These are phyloP conservation scores for Rhyzopertha dominica DNA, from an alignment of 1,140 invertebrate genomes.

Conservation along the genomic window DNA sequence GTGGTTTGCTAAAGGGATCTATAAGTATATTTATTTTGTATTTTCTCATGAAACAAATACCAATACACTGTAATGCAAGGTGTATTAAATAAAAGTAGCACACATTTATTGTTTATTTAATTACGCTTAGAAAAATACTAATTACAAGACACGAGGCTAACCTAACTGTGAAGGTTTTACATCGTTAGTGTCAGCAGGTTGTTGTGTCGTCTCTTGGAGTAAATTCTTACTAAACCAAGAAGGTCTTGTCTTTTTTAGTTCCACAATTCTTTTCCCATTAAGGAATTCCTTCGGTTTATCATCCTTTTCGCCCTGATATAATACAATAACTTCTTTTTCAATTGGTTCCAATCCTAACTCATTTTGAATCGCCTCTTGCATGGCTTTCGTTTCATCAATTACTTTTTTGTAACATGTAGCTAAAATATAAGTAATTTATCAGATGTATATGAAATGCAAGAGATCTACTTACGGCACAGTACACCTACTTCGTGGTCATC, in stretches of 20 bases:
- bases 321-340: constrained; percentile 75
- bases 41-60: too few relatives aligned
- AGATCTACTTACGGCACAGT: constrained; percentile 68
- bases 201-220: constrained; percentile 66
- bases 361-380: constrained; percentile 68
- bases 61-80: too few relatives aligned
- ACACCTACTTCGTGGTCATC: constrained; percentile 68
- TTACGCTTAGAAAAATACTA: constrained; percentile 8
- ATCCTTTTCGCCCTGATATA: constrained; percentile 74
- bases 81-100: too few relatives aligned
- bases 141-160: constrained; percentile 48
- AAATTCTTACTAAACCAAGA: constrained; percentile 78
- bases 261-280: constrained; percentile 64
- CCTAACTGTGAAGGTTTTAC: constrained; percentile 68
- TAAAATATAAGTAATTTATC: constrained; percentile 37
- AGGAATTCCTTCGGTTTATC: constrained; percentile 50
- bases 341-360: constrained; percentile 65
- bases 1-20: too few relatives aligned
- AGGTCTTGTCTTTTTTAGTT: constrained; percentile 68
- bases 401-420: constrained; percentile 78
- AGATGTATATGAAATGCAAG: constrained; percentile 8
- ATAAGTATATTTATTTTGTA: too few relatives aligned
- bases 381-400: constrained; percentile 69
- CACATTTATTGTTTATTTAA: constrained; percentile 5
- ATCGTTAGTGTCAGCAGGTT: constrained; percentile 59